phyloP scores from a whole-genome alignment of 2,797 vertebrate genomes.

The Rhinoraja longicauda region DNA sequence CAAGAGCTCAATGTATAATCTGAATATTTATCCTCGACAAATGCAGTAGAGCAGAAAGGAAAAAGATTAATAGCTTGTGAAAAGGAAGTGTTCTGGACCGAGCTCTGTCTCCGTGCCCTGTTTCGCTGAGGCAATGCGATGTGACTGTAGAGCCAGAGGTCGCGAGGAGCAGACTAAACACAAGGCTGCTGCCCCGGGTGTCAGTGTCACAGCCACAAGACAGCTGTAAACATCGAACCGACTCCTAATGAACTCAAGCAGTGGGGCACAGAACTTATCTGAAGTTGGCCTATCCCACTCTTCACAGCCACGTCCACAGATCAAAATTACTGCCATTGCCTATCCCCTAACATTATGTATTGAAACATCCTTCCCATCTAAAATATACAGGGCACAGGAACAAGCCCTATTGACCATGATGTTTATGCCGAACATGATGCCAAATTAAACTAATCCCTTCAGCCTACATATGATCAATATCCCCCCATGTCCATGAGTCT shows the following conservation, averaged over 20 bases:
- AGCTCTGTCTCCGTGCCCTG: background rate
- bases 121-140: background rate
- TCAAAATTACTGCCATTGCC: background rate
- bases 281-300: background rate
- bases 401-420: no score
- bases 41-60: background rate
- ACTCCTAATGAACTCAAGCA: background rate
- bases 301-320: background rate
- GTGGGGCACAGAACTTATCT: background rate
- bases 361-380: no score
- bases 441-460: no score
- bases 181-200: background rate
- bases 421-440: no score
- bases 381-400: no score
- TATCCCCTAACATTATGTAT: background rate
- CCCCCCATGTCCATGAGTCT: no score
- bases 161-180: background rate
- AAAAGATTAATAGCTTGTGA: background rate
- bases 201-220: background rate
- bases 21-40: background rate
- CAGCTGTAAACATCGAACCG: background rate
- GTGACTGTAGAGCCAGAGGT: background rate
- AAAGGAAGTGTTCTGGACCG: background rate
- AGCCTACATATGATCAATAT: no score
- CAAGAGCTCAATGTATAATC: background rate